These are phyloP conservation scores for Drosophila sucinea DNA, from an alignment of 1,140 invertebrate genomes.

Conservation along the genomic window DNA sequence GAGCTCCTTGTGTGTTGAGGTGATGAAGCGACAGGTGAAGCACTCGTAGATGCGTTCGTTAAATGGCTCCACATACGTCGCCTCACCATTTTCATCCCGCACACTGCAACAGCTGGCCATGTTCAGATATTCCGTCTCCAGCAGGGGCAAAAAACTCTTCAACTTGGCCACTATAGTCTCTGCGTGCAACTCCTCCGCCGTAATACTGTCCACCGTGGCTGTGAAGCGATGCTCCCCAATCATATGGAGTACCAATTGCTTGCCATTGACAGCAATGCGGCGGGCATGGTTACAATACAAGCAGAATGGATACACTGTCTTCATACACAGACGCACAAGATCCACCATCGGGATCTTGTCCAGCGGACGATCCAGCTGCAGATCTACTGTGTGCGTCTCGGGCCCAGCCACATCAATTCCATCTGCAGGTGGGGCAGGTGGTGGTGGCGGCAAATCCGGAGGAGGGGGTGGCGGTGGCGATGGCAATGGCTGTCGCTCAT, in stretches of 20 bases:
- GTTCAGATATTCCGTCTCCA: constrained; percentile 88
- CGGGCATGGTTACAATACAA: constrained; percentile 93
- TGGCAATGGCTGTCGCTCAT: not conserved
- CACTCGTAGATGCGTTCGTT: constrained; percentile 89
- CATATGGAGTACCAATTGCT: constrained; percentile 90
- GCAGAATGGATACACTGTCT: constrained; percentile 87
- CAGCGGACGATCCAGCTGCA: constrained; percentile 89
- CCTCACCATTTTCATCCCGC: constrained; percentile 55
- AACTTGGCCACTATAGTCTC: constrained; percentile 88
- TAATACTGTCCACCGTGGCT: constrained; percentile 88
- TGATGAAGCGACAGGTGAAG: constrained; percentile 91
- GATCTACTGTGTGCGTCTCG: constrained; percentile 87
- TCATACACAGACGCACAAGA: constrained; percentile 89
- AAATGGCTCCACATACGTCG: constrained; percentile 35
- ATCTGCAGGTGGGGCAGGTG: constrained; percentile 38
- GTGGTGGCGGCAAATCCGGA: not conserved
- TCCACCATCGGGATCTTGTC: constrained; percentile 89
- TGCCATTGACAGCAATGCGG: constrained; percentile 91
- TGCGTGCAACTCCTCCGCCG: constrained; percentile 88
- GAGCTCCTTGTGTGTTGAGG: constrained; percentile 90
- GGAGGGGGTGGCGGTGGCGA: constrained; percentile 6
- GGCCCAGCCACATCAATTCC: constrained; percentile 84
- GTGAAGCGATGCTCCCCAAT: constrained; percentile 90
- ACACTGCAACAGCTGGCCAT: constrained; percentile 87
- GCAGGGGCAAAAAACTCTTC: constrained; percentile 86